Percentiles rank a stretch among this genome's conserved stretches.
phyloP scores from a whole-genome alignment of 2,113 vertebrate species.

The Archocentrus centrarchus region DNA sequence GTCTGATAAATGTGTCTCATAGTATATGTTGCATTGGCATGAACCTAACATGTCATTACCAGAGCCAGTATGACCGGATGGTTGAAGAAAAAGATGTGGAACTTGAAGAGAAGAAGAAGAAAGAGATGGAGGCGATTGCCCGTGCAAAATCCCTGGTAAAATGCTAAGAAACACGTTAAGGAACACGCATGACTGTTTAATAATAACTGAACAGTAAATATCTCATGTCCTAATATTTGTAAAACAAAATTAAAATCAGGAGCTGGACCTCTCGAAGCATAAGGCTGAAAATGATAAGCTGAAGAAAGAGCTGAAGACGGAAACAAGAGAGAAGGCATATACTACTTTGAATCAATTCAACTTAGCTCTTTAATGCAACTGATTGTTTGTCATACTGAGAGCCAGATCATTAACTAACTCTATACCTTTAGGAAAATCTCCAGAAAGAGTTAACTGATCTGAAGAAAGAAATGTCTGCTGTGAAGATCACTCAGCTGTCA shows the following conservation, averaged over 20 bases:
- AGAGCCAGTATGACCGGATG: constrained; percentile 92
- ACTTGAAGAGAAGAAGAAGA: constrained; percentile 84
- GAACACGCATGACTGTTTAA: background rate
- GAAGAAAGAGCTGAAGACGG: constrained; percentile 82
- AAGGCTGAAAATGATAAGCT: constrained; percentile 81
- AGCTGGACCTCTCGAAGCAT: constrained; percentile 80
- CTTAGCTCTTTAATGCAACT: background rate
- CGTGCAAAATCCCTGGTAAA: constrained; percentile 84
- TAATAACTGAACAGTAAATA: background rate
- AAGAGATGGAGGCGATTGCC: constrained; percentile 81
- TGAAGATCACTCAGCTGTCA: constrained; percentile 41
- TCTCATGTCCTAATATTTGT: background rate
- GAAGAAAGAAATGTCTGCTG: constrained; percentile 51
- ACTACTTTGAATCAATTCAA: background rate
- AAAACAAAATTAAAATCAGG: constrained; percentile 76
- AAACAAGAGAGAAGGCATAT: constrained; percentile 83
- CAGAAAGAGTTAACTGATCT: constrained; percentile 56
- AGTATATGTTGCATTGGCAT: background rate
- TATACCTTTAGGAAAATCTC: constrained; percentile 61
- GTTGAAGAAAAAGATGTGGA: constrained; percentile 91
- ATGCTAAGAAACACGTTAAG: background rate
- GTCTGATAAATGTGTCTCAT: background rate
- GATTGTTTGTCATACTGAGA: background rate
- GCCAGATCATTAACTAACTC: background rate
- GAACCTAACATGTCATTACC: background rate